Evolutionary conservation across 2,888 invertebrate genomes (phyloP), one percentile per base, ranked within the genome.

Genomic region (Drosophila colorata): DNA sequence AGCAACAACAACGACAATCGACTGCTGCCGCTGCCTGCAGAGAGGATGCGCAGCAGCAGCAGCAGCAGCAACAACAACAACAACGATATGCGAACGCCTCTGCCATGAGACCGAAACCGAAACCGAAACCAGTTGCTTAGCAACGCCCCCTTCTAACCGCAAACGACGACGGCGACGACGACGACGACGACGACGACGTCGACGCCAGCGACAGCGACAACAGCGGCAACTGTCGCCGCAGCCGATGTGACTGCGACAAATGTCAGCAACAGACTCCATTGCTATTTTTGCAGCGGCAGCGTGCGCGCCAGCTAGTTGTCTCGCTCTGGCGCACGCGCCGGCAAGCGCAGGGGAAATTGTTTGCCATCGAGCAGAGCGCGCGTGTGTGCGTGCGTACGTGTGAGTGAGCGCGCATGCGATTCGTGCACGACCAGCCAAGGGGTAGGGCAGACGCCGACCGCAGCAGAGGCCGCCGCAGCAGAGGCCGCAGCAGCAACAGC

Each of bases 141-240:
- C 91, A 92, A 92, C 92, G 91, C 92, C 92, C 92, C 92, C 91
- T 87, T 66, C 90, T 81, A 84, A 86, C 90, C 89, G 90, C 86
- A 84, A 78, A 69, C 80, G 69, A 57, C 68, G 49, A 60, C 56
- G 73, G 16, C 59, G 58, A 60, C 64, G 47, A 25, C 74, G 47
- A n/a, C 57, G n/a, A n/a, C n/a, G n/a, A n/a, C n/a, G n/a, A n/a
- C n/a, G n/a, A n/a, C 64, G 44, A n/a, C 43, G 35, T 31, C 52
- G 41, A 23, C 47, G 43, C 16, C 65, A 55, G 18, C 56, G 33
- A 8, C 61, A 56, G 35, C 58, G 43, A 33, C 53, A 63, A 33
- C 53, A 63, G 25, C 51, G 38, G 33, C 51, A 65, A 78, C 59
- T 69, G 70, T 78, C 70, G 81, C 71, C 51, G 74, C 73, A 55